Conservation (phyloP, 2,797 vertebrate species). For the Ptychobarbus kaznakovi region DNA sequence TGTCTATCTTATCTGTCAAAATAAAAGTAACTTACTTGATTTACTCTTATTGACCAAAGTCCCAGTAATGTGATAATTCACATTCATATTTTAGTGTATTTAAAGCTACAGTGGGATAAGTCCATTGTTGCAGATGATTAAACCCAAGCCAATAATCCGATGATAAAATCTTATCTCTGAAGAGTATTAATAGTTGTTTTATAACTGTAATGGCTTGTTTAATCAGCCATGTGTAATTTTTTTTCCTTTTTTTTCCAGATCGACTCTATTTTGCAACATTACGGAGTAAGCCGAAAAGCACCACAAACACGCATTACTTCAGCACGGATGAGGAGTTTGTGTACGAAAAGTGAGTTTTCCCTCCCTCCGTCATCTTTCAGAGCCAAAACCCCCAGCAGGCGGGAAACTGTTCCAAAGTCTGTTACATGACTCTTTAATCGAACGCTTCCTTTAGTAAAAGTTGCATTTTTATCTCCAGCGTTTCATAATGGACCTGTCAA, state of each 20-base stretch:
- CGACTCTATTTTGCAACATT: constrained; percentile 95
- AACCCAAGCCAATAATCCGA: constrained; percentile 8
- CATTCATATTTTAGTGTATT: background rate
- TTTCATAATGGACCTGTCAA: constrained; percentile 34
- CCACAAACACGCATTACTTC: constrained; percentile 95
- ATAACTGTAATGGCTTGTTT: background rate
- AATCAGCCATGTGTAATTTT: background rate
- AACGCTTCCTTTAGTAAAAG: constrained; percentile 21
- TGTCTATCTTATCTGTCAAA: background rate
- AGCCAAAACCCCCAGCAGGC: constrained; percentile 5
- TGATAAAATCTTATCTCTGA: background rate
- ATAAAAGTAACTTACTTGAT: too few species aligned
- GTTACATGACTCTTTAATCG: constrained; percentile 33
- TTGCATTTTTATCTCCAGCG: background rate
- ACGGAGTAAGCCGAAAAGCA: constrained; percentile 94
- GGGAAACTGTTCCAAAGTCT: background rate
- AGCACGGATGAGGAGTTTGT: constrained; percentile 94
- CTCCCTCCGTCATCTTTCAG: background rate
- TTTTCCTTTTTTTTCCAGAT: constrained; percentile 74
- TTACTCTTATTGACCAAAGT: background rate
- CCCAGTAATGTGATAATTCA: background rate
- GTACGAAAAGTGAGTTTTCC: constrained; percentile 94
- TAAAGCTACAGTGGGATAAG: background rate
- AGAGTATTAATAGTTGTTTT: constrained; percentile 21
- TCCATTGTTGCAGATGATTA: background rate